Percentiles rank a stretch among this genome's conserved stretches.
Evolutionary conservation across 2,113 vertebrate genomes (phyloP).

Genomic region (Menidia beryllina): DNA sequence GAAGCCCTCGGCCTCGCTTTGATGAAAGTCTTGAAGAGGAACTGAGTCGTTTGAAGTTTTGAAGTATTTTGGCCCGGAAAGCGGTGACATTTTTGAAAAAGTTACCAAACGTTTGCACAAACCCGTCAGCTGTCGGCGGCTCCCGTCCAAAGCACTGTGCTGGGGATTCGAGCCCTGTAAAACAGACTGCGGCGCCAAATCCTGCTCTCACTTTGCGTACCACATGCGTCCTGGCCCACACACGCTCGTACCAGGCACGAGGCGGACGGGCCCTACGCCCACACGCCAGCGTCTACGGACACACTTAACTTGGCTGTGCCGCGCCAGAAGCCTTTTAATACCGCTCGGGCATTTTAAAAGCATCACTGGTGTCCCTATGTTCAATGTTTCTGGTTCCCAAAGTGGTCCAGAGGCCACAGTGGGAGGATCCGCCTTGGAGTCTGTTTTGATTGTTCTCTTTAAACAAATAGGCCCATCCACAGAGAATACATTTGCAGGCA

Average conservation of each 20-base stretch:
- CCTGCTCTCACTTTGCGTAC: conserved; percentile 63
- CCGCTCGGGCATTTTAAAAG: conserved; percentile 1
- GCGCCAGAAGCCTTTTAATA: conserved; percentile 17
- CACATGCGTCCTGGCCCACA: conserved; percentile 72
- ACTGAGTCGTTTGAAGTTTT: conserved; percentile 42
- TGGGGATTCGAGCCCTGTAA: conserved; percentile 52
- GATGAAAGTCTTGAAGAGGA: conserved; percentile 8
- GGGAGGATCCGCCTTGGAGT: background rate
- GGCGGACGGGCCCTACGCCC: conserved; percentile 58
- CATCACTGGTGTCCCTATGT: background rate
- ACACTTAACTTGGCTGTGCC: conserved; percentile 15
- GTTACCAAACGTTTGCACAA: conserved; percentile 60
- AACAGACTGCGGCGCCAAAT: conserved; percentile 48
- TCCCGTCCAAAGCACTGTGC: conserved; percentile 50
- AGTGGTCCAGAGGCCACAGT: background rate
- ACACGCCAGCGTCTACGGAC: conserved; percentile 44
- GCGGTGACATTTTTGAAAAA: conserved; percentile 64
- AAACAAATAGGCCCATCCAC: conserved; percentile 1
- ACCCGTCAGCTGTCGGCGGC: conserved; percentile 66
- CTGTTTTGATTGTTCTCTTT: conserved; percentile 22
- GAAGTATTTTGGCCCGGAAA: conserved; percentile 48
- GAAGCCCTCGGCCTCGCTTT: conserved; percentile 4
- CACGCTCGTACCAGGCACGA: conserved; percentile 55
- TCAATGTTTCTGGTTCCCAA: conserved; percentile 1
- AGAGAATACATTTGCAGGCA: conserved; percentile 10